Base-by-base conservation (phyloP, 2,888 invertebrate genomes). In the Antitype chi region DNA sequence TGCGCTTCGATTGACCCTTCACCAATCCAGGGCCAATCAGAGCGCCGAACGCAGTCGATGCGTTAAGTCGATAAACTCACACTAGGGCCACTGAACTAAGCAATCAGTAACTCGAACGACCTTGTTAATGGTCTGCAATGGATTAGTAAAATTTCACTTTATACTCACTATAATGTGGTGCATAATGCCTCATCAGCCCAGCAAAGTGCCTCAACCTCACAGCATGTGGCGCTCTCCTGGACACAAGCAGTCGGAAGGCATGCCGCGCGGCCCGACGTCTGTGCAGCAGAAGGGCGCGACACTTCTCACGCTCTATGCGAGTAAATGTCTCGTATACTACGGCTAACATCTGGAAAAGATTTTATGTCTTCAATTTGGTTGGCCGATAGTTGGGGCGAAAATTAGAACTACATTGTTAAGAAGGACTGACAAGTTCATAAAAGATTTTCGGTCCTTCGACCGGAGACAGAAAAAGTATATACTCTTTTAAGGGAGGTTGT, bases 301-400 rank as follows among this genome's bases (percentile, higher is more conserved):
- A 98, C 93, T 99, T 99, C 88, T 98, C 98, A 64, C 98, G 98
- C 94, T 99, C 99, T 69, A 98, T 98, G 57, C 98, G 97, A 0
- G 98, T 98, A 93, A 99, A 99, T 1, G 98, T 98, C 94, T 99
- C 99, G 94, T 99, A 99, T 8, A 99, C 99, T 52, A 99, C 99
- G 77, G 99, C 99, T 88, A 99, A 96, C 98, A 99, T 98, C 98
- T 98, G 92, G 1, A 91, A 92, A 20, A 53, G 1, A 4, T 15
- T 6, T 3, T 74, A 1, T 23, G 0, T 47, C 13, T 80, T 13
- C 2, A 28, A 52, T 9, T 6, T 43, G 23, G 6, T 9, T 62
- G 8, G 0, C 13, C n/a, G 6, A 32, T 25, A 9, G 23, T 9
- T 66, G 7, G 23, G 23, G 20, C 23, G 17, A 68, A 68, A 60